Conservation (phyloP, 1,140 invertebrate genomes). For the Diuraphis noxia region DNA sequence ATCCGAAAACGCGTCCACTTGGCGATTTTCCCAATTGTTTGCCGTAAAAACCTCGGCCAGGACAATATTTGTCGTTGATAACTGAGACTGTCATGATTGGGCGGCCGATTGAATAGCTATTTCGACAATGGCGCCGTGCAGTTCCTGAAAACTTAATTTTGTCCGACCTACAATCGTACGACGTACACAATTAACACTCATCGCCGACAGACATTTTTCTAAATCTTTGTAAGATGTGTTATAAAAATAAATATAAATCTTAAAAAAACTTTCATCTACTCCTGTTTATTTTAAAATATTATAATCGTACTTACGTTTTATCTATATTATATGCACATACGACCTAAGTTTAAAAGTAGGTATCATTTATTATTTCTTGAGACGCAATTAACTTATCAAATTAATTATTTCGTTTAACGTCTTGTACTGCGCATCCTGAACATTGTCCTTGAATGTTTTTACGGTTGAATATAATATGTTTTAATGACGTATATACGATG, state of each 20-base stretch:
- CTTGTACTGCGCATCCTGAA: not conserved
- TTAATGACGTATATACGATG: not conserved
- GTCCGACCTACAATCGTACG: not conserved
- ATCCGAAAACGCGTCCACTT: constrained; percentile 50
- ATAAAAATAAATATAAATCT: not conserved
- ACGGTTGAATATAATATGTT: not conserved
- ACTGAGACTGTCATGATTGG: constrained; percentile 26
- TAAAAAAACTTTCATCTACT: not conserved
- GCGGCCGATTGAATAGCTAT: constrained; percentile 31
- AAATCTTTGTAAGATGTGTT: not conserved
- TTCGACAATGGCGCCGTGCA: not conserved
- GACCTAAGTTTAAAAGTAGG: not conserved
- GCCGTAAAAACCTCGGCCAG: constrained; percentile 49
- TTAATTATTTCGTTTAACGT: not conserved
- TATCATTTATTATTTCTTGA: not conserved
- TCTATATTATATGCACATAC: not conserved
- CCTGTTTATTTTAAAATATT: not conserved
- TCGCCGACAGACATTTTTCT: not conserved
- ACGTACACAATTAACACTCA: not conserved
- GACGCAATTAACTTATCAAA: not conserved
- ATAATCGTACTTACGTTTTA: not conserved
- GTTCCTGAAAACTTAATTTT: not conserved
- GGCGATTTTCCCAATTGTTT: constrained; percentile 50
- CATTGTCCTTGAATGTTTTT: not conserved
- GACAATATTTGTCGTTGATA: constrained; percentile 48